These are phyloP conservation scores for Molossus alvarezi DNA, from an alignment of 2,797 vertebrate species.

Conservation along the genomic window DNA sequence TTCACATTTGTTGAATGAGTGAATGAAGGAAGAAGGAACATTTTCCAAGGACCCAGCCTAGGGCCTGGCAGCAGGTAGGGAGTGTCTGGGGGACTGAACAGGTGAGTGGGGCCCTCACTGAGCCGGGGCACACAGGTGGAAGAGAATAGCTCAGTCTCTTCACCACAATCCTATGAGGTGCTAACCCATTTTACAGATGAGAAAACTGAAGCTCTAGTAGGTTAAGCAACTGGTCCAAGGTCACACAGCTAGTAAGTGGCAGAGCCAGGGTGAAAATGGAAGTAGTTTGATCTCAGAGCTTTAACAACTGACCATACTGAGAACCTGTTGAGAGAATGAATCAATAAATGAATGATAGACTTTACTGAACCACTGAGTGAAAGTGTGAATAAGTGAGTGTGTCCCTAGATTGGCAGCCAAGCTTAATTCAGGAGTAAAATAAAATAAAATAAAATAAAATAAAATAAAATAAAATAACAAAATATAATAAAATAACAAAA, in stretches of 20 bases:
- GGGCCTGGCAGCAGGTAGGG: background rate
- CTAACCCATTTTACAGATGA: background rate
- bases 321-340: background rate
- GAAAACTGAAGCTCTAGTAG: background rate
- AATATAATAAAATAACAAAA: no score
- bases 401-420: background rate
- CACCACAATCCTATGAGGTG: background rate
- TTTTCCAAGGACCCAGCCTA: background rate
- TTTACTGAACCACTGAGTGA: background rate
- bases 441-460: background rate
- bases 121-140: background rate
- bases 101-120: background rate
- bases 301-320: accelerated
- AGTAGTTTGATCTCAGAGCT: background rate
- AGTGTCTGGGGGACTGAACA: background rate
- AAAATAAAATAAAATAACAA: background rate
- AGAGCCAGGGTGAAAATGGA: background rate
- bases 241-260: background rate
- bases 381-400: background rate
- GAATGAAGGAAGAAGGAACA: accelerated
- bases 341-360: background rate
- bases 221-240: background rate
- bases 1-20: background rate
- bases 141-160: background rate
- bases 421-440: background rate